Conservation (phyloP, 2,888 invertebrate genomes). For the Troides helena region DNA sequence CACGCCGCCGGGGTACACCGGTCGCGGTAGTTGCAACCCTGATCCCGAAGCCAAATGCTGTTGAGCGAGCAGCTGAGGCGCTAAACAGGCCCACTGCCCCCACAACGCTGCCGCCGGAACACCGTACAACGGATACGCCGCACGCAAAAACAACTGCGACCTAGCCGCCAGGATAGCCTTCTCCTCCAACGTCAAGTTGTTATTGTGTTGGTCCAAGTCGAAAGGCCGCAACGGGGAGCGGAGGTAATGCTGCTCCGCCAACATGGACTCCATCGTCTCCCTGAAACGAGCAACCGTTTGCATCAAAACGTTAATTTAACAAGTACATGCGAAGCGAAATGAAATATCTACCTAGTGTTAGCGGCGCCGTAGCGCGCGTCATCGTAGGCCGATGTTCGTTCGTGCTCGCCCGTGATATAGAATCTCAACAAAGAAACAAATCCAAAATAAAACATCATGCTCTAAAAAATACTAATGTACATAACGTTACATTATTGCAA, state of each 20-base stretch:
- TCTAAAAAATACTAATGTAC: constrained; percentile 30
- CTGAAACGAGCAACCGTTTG: constrained; percentile 73
- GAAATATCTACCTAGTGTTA: constrained; percentile 73
- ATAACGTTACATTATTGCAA: constrained; percentile 35
- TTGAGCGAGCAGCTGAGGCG: constrained; percentile 83
- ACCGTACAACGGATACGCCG: constrained; percentile 82
- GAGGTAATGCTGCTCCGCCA: constrained; percentile 91
- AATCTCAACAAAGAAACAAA: constrained; percentile 78
- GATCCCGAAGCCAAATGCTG: constrained; percentile 81
- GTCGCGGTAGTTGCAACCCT: constrained; percentile 72
- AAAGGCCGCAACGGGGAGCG: constrained; percentile 88
- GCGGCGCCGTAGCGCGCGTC: constrained; percentile 76
- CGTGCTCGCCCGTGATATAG: constrained; percentile 79
- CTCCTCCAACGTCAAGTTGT: constrained; percentile 87
- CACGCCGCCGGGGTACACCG: constrained; percentile 69
- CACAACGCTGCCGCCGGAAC: constrained; percentile 81
- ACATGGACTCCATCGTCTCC: constrained; percentile 94
- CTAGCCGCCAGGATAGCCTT: constrained; percentile 88
- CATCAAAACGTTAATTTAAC: constrained; percentile 32
- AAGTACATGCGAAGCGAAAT: constrained; percentile 32
- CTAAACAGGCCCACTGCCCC: constrained; percentile 87
- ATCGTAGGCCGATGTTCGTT: constrained; percentile 75
- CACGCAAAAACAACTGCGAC: constrained; percentile 86
- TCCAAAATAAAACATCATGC: constrained; percentile 64
- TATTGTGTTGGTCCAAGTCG: constrained; percentile 85